Base-by-base conservation (phyloP, 2,888 invertebrate species). In the Rhamphomyia laevipes region DNA sequence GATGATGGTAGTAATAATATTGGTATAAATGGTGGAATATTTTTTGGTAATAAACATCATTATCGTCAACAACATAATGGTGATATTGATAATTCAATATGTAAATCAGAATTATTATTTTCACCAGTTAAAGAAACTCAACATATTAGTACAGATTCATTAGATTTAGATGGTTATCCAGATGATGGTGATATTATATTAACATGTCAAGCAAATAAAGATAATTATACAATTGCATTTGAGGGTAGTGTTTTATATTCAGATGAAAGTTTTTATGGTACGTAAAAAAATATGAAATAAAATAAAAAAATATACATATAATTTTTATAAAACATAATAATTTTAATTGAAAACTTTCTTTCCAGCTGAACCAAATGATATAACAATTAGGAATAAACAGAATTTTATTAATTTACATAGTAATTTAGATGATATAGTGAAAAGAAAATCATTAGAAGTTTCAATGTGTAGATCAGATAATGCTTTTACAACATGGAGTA, bases 181-280 rank as follows among this genome's bases (percentile, higher is more conserved):
- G 81, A 82, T 53, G 84, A 85, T 66, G 84, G 85, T 62, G 89
- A 90, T 63, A 85, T 91, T 65, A 83, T 92, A 69, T 77, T 91
- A 57, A 92, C 91, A 54, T 93, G 92, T 70, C 86, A 87, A 72
- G 86, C 89, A 54, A 90, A 91, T 70, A 91, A 92, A 74, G 87
- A 91, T 71, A 93, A 93, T 74, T 93, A 93, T 68, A 93, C 92
- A 55, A 91, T 93, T 63, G 92, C 92, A 57, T 93, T 93, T 63
- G 91, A 92, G 74, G 92, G 90, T 63, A 87, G 87, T 61, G 83
- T 85, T 56, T 82, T 84, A 74, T 87, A 85, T 70, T 87, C 88
- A 47, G 89, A 89, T 71, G 87, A 85, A 66, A 86, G 84, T 65
- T 85, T 84, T 72, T 84, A 82, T 70, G 74, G 71, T 68, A 53